Evolutionary conservation across 2,888 invertebrate species (phyloP).

Genomic region (Harpalus rubripes): DNA sequence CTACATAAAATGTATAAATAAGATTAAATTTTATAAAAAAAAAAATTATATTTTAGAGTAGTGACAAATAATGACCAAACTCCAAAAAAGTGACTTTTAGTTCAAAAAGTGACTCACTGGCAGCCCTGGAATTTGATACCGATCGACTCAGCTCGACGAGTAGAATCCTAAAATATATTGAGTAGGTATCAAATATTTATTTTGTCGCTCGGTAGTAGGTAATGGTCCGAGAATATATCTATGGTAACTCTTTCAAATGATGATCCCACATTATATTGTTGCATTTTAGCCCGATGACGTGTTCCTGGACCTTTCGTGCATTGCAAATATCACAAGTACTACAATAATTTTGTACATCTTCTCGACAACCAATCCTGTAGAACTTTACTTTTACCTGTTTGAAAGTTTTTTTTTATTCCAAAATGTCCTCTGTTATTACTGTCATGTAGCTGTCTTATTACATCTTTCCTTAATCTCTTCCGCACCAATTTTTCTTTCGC

Average conservation of each 20-base stretch:
- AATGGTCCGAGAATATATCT: conserved; percentile 69
- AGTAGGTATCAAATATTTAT: conserved; percentile 64
- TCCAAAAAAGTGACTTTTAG: too few species aligned
- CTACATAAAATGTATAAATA: too few species aligned
- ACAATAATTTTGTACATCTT: neutral
- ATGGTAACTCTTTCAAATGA: conserved; percentile 69
- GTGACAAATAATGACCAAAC: too few species aligned
- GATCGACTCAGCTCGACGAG: too few species aligned
- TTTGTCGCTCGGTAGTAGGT: conserved; percentile 64
- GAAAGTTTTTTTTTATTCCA: neutral
- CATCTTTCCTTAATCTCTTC: neutral
- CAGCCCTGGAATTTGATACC: too few species aligned
- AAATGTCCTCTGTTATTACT: neutral
- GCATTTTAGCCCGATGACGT: conserved; percentile 60
- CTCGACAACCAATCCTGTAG: neutral
- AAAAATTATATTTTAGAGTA: too few species aligned
- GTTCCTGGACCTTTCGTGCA: neutral
- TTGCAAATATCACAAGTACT: neutral
- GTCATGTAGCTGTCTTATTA: neutral
- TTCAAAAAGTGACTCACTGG: too few species aligned
- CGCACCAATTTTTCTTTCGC: neutral
- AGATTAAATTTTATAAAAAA: too few species aligned
- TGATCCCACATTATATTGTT: conserved; percentile 68
- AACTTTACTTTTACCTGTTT: neutral
- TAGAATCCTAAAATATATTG: too few species aligned